A percentile compares a stretch with the other conserved stretches of the same genome.
These are phyloP conservation scores for Patella pellucida DNA, from an alignment of 2,888 invertebrate species.

Conservation along the genomic window DNA sequence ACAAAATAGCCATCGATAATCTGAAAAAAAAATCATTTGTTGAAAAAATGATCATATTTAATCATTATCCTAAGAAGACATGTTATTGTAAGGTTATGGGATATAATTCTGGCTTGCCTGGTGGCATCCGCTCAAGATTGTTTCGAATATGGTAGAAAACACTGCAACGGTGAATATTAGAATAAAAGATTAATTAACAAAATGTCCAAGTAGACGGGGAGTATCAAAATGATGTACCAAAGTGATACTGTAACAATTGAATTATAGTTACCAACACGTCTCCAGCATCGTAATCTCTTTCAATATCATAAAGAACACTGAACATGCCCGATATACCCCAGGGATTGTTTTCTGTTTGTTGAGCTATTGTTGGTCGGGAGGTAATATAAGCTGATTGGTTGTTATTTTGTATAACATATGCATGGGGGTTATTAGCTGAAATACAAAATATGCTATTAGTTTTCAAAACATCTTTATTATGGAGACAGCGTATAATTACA, in stretches of 20 bases:
- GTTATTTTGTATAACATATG: neutral
- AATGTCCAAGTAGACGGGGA: no score
- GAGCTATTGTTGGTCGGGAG: conserved; percentile 20
- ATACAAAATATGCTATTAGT: no score
- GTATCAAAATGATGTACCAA: no score
- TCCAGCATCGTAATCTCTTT: conserved; percentile 52
- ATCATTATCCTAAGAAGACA: neutral
- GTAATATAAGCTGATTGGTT: conserved; percentile 22
- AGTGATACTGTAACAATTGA: neutral
- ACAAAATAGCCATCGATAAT: conserved; percentile 79
- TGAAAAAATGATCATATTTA: neutral
- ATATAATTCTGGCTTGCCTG: no score
- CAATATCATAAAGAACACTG: conserved; percentile 59
- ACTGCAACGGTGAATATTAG: no score
- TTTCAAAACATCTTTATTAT: no score
- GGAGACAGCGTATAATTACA: no score
- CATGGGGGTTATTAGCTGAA: no score
- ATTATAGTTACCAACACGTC: conserved; percentile 55
- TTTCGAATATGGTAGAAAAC: no score
- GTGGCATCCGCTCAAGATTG: no score
- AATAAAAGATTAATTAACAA: no score
- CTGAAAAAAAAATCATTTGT: conserved; percentile 38
- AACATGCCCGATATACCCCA: conserved; percentile 51
- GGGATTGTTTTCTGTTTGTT: conserved; percentile 26
- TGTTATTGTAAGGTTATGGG: neutral